Percentiles rank a stretch among this genome's conserved stretches.
Conservation (phyloP, 2,113 vertebrate genomes). For the Gymnocephalus cernua region DNA sequence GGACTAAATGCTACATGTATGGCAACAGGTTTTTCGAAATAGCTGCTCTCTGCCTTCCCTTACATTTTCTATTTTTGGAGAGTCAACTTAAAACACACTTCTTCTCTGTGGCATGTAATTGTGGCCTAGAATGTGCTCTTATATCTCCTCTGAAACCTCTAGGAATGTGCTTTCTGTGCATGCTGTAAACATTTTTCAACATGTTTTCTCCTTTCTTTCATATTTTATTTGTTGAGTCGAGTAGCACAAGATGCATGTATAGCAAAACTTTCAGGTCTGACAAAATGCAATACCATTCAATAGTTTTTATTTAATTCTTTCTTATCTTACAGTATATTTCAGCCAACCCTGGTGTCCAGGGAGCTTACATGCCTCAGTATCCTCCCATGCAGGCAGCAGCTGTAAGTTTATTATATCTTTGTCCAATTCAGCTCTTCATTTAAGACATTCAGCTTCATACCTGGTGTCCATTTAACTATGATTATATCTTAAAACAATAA, state of each 20-base stretch:
- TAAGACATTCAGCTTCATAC: not conserved
- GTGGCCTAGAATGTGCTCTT: not conserved
- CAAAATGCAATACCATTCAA: not conserved
- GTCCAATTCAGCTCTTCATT: slow-evolving; percentile 5
- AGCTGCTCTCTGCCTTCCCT: not conserved
- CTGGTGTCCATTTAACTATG: slow-evolving; percentile 10
- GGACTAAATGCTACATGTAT: not conserved
- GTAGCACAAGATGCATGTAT: not conserved
- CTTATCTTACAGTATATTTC: slow-evolving; percentile 91
- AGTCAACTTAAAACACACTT: not conserved
- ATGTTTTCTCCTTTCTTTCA: not conserved
- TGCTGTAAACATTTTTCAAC: not conserved
- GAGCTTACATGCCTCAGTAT: slow-evolving; percentile 96
- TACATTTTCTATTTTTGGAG: not conserved
- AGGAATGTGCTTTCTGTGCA: not conserved
- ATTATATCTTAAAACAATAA: slow-evolving; percentile 32
- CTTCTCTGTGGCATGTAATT: not conserved
- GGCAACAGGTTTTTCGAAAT: not conserved
- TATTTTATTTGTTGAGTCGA: not conserved
- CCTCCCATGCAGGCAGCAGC: slow-evolving; percentile 91
- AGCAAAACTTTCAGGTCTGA: not conserved
- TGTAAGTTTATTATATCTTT: slow-evolving; percentile 80
- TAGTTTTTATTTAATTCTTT: not conserved
- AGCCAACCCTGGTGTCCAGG: slow-evolving; percentile 95
- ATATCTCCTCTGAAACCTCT: not conserved